Conservation (phyloP, 1,140 invertebrate species). For the Ceratina calcarata region DNA sequence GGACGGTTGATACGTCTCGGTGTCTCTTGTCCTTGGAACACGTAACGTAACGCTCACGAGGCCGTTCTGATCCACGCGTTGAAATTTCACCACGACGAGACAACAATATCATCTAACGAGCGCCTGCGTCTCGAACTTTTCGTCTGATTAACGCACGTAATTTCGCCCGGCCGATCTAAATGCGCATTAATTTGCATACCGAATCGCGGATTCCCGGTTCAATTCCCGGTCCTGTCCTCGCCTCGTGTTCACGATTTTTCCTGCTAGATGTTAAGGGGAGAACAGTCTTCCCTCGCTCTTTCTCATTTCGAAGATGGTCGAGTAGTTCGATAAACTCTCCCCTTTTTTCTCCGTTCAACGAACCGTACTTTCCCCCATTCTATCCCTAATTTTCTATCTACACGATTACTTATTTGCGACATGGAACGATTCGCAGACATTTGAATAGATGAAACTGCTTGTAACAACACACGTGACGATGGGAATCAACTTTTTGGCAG, state of each 20-base stretch:
- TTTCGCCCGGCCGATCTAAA: not conserved
- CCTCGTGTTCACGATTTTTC: not conserved
- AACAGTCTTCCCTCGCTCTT: not conserved
- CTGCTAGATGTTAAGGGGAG: not conserved
- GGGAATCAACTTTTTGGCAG: not conserved
- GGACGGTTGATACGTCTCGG: not conserved
- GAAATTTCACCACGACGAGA: conserved; percentile 1
- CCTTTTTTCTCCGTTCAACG: not conserved
- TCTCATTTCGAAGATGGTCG: not conserved
- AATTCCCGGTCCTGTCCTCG: not conserved
- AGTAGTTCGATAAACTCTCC: not conserved
- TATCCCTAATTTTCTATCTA: not conserved
- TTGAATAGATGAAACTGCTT: no score
- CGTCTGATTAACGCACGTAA: conserved; percentile 24
- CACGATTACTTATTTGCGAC: not conserved
- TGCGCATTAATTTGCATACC: conserved; percentile 33
- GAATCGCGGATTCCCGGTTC: not conserved
- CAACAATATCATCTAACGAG: conserved; percentile 21
- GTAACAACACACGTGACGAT: not conserved
- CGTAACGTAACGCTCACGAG: not conserved
- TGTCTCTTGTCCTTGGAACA: not conserved
- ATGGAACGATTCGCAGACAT: no score
- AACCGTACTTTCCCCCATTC: not conserved
- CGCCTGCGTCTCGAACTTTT: conserved; percentile 1
- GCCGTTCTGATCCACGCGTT: not conserved